These are phyloP conservation scores for Limanda limanda DNA, from an alignment of 2,113 vertebrate genomes.

Conservation along the genomic window DNA sequence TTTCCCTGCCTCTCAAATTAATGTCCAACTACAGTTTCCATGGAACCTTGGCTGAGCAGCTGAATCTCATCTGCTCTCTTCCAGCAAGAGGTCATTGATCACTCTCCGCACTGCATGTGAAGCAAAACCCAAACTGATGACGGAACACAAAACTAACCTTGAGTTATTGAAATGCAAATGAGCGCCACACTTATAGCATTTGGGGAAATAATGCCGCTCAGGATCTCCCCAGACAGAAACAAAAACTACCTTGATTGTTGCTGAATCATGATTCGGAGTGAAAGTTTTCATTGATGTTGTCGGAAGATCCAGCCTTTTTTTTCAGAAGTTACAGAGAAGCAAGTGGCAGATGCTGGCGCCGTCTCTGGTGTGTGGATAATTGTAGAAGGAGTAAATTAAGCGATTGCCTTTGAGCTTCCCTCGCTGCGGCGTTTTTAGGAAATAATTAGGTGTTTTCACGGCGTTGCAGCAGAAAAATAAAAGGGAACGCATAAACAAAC, in stretches of 20 bases:
- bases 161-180: conserved; percentile 33
- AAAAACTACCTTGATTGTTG: background rate
- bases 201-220: background rate
- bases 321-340: background rate
- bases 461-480: conserved; percentile 10
- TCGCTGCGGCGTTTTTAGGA: background rate
- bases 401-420: conserved; percentile 15
- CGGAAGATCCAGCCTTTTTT: background rate
- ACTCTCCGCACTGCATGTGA: background rate
- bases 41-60: conserved; percentile 13
- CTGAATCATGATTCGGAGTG: conserved; percentile 23
- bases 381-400: conserved; percentile 2
- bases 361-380: conserved; percentile 26
- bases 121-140: conserved; percentile 20
- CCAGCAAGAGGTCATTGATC: conserved; percentile 23
- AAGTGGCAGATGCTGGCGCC: conserved; percentile 4
- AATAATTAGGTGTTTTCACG: conserved; percentile 19
- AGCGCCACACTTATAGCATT: background rate
- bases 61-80: conserved; percentile 15
- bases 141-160: background rate
- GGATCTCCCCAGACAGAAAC: background rate
- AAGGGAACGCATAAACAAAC: conserved; percentile 1
- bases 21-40: background rate
- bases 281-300: background rate
- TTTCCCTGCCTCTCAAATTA: background rate